Evolutionary conservation across 2,888 invertebrate genomes (phyloP).

Genomic region (Trimorus sp.): DNA sequence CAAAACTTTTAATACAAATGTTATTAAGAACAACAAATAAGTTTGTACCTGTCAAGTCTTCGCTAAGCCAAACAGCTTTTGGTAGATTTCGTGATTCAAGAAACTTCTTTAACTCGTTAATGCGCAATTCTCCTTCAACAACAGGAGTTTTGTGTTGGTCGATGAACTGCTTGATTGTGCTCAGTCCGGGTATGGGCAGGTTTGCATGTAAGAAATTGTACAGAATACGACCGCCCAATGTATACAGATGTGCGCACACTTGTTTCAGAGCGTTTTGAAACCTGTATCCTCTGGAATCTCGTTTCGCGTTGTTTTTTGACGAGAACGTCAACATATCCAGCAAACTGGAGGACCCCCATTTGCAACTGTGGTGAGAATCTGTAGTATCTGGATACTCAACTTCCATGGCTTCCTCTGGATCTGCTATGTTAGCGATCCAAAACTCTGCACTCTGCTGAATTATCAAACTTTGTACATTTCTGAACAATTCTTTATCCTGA

Average conservation of each 20-base stretch:
- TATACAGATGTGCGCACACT: constrained; percentile 7
- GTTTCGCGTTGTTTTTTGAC: background rate
- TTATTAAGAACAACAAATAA: too few relatives aligned
- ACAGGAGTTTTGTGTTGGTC: background rate
- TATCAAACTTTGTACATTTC: background rate
- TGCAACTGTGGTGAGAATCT: background rate
- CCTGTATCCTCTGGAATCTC: constrained; percentile 5
- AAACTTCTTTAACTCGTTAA: constrained; percentile 53
- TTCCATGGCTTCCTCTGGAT: background rate
- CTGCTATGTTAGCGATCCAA: background rate
- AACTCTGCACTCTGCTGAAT: background rate
- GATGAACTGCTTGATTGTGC: constrained; percentile 12
- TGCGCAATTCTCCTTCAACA: constrained; percentile 14
- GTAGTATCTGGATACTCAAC: background rate
- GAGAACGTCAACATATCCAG: constrained; percentile 2
- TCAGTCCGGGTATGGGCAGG: constrained; percentile 8
- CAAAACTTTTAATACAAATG: too few relatives aligned
- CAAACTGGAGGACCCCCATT: background rate
- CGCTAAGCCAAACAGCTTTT: constrained; percentile 56
- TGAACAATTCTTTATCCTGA: background rate
- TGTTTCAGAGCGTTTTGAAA: constrained; percentile 3
- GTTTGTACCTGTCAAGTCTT: constrained; percentile 1
- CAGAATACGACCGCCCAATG: constrained; percentile 22
- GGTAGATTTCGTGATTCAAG: constrained; percentile 55
- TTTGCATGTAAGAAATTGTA: constrained; percentile 22